phyloP scores from a whole-genome alignment of 1,140 invertebrate species.

The Bombus pyrosoma region DNA sequence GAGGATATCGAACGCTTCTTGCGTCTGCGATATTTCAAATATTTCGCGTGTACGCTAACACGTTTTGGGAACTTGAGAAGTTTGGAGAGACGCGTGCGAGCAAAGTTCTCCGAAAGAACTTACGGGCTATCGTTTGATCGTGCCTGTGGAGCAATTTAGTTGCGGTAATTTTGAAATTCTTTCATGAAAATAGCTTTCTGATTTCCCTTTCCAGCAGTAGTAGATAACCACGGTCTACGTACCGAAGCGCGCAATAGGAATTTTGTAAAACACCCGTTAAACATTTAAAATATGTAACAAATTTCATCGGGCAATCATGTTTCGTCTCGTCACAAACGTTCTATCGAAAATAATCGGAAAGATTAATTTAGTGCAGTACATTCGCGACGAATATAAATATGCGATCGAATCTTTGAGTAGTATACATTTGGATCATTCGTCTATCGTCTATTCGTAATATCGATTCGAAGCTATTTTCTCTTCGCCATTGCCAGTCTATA shows the following conservation, averaged over 20 bases:
- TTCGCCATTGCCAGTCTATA: not conserved
- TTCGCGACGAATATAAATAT: no score
- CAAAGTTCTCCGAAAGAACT: not conserved
- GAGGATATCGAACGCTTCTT: not conserved
- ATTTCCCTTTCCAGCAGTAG: not conserved
- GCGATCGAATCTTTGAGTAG: not conserved
- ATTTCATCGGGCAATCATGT: constrained; percentile 41
- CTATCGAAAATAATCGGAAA: not conserved
- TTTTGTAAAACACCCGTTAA: not conserved
- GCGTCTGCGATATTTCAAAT: no score
- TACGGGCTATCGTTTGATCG: not conserved
- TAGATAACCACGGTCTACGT: not conserved
- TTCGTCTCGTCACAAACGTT: not conserved
- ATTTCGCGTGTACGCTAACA: not conserved
- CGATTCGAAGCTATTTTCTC: not conserved
- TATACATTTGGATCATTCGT: not conserved
- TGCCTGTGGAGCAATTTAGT: not conserved
- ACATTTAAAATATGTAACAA: constrained; percentile 18
- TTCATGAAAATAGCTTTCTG: not conserved
- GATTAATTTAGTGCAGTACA: no score
- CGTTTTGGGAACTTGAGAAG: not conserved
- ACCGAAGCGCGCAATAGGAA: not conserved
- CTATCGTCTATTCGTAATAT: not conserved
- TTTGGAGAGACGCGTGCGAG: not conserved
- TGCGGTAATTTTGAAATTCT: not conserved